These are phyloP conservation scores for Enhydra lutris DNA, from an alignment of 2,113 vertebrate species.

Conservation along the genomic window DNA sequence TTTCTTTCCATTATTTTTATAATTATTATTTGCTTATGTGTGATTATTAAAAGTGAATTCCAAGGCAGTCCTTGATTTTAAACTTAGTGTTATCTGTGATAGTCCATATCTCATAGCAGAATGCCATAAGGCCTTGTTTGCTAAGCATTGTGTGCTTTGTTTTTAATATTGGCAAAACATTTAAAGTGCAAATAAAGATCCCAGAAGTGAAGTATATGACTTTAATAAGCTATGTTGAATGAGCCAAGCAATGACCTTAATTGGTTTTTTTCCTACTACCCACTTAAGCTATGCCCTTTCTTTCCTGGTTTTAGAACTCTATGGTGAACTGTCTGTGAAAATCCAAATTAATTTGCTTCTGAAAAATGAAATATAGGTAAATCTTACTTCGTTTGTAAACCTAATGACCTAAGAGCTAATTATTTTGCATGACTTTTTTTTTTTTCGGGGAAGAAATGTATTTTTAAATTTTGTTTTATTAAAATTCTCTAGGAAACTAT, in stretches of 20 bases:
- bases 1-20: background rate
- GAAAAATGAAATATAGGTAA: background rate
- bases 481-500: background rate
- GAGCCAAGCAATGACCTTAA: background rate
- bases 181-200: background rate
- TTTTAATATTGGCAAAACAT: background rate
- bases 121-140: background rate
- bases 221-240: background rate
- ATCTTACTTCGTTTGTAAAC: background rate
- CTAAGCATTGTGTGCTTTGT: background rate
- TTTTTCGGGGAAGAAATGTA: background rate
- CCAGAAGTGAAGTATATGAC: background rate
- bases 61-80: background rate
- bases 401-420: background rate
- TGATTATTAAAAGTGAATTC: constrained; percentile 28
- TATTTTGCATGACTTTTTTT: constrained; percentile 40
- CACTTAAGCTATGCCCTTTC: background rate
- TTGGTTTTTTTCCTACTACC: background rate
- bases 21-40: background rate
- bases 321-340: background rate
- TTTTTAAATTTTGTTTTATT: background rate
- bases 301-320: background rate
- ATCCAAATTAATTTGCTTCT: constrained; percentile 4
- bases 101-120: background rate
- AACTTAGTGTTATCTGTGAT: background rate